phyloP scores from a whole-genome alignment of 2,113 vertebrate species.

The Burhinus oedicnemus region DNA sequence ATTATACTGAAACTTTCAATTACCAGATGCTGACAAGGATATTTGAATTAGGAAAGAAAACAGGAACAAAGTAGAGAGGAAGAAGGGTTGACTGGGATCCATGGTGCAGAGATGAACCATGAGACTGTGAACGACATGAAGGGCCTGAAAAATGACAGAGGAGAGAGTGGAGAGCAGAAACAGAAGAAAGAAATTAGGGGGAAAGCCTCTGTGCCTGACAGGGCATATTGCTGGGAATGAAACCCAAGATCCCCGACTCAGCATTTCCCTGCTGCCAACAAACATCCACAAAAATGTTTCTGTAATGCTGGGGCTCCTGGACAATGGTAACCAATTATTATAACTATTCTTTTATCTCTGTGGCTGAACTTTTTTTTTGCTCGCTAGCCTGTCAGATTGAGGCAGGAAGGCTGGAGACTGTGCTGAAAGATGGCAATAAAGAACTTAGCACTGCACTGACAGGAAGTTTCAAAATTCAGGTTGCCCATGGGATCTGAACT shows the following conservation, averaged over 20 bases:
- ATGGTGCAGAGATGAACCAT: not conserved
- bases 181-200: not conserved
- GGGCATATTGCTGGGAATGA: not conserved
- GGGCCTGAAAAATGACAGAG: not conserved
- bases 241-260: constrained; percentile 4
- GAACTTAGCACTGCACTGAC: fast-evolving
- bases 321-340: not conserved
- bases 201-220: not conserved
- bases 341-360: constrained; percentile 27
- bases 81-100: not conserved
- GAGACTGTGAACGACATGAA: not conserved
- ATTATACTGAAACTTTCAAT: not conserved
- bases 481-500: constrained; percentile 38
- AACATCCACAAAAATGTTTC: constrained; percentile 20
- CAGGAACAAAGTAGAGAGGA: not conserved
- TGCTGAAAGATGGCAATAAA: not conserved
- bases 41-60: not conserved
- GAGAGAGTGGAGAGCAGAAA: not conserved
- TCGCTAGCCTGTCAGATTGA: not conserved
- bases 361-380: not conserved
- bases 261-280: constrained; percentile 1
- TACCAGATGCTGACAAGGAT: not conserved
- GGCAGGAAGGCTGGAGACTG: not conserved
- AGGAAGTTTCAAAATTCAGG: constrained; percentile 42
- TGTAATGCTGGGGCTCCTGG: not conserved